Conservation (phyloP, 1,140 invertebrate species). For the Saccostrea glomerata region DNA sequence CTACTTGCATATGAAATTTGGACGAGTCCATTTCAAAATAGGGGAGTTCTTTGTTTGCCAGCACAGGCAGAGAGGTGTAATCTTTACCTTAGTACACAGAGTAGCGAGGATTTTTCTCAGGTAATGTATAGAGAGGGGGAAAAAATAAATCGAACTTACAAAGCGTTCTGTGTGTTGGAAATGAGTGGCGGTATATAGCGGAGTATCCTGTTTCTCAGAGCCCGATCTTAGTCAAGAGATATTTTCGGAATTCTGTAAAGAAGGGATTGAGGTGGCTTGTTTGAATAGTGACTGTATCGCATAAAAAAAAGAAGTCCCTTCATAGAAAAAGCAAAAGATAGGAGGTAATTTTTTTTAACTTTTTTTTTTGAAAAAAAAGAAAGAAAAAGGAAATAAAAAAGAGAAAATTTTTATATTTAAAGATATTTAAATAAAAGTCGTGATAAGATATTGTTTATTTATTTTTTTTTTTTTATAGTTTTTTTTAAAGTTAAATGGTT, state of each 20-base stretch:
- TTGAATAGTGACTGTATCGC: slow-evolving; percentile 28
- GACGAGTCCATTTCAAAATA: slow-evolving; percentile 57
- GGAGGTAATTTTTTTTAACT: slow-evolving; percentile 6
- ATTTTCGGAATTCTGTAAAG: slow-evolving; percentile 56
- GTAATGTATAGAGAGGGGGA: slow-evolving; percentile 37
- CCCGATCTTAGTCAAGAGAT: slow-evolving; percentile 51
- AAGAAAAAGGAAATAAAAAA: no score
- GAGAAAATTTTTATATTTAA: no score
- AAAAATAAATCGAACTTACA: slow-evolving; percentile 38
- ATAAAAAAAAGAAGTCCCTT: slow-evolving; percentile 21
- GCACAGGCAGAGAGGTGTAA: slow-evolving; percentile 27
- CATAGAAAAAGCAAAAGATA: neutral
- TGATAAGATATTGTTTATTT: neutral
- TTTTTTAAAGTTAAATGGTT: neutral
- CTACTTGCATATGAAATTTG: slow-evolving; percentile 57
- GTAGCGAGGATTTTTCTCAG: slow-evolving; percentile 40
- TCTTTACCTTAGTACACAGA: slow-evolving; percentile 42
- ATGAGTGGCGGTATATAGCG: slow-evolving; percentile 31
- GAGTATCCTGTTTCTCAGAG: slow-evolving; percentile 46
- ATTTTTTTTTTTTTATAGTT: neutral
- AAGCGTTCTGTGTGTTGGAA: slow-evolving; percentile 45
- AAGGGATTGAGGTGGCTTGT: slow-evolving; percentile 44
- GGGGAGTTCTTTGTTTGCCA: slow-evolving; percentile 42
- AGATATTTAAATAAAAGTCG: neutral
- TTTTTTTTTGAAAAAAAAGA: neutral